A percentile compares a stretch with the other conserved stretches of the same genome.
These are phyloP conservation scores for Caenorhabditis panamensis DNA, from an alignment of 2,888 invertebrate genomes.

Conservation along the genomic window DNA sequence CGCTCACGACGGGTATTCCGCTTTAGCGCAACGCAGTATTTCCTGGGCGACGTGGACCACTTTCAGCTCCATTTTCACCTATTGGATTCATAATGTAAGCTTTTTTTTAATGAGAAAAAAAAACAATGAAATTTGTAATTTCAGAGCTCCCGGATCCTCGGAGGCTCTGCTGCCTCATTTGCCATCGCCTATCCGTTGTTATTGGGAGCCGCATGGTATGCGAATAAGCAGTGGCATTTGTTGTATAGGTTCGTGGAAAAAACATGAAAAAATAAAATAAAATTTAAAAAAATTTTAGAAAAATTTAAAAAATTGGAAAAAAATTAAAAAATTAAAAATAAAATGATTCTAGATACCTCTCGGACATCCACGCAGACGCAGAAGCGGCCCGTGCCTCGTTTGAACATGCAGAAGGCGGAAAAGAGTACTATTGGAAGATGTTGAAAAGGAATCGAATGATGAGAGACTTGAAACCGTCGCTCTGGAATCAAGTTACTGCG, in stretches of 20 bases:
- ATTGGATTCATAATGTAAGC: constrained; percentile 74
- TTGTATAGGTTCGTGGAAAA: constrained; percentile 70
- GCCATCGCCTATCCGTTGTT: constrained; percentile 71
- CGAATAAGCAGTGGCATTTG: constrained; percentile 74
- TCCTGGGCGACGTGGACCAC: constrained; percentile 78
- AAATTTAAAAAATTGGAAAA: not conserved
- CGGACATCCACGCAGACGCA: constrained; percentile 76
- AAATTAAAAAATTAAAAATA: not conserved
- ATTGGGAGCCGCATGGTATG: constrained; percentile 68
- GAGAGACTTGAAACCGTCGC: constrained; percentile 65
- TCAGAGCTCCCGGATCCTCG: constrained; percentile 60
- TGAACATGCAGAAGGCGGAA: constrained; percentile 77
- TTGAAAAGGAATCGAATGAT: constrained; percentile 74
- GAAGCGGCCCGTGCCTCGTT: constrained; percentile 73
- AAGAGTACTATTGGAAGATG: constrained; percentile 78
- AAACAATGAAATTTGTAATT: not conserved
- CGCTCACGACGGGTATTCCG: constrained; percentile 76
- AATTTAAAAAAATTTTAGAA: not conserved
- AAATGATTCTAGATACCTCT: constrained; percentile 77
- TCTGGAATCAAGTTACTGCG: constrained; percentile 70
- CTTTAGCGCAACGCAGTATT: constrained; percentile 73
- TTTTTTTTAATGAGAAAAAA: no score
- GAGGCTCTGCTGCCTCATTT: constrained; percentile 72
- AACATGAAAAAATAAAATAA: not conserved
- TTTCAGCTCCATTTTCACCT: constrained; percentile 76